Percentiles rank a stretch among this genome's conserved stretches.
Conservation (phyloP, 1,140 invertebrate genomes). For the Tenebrio molitor region DNA sequence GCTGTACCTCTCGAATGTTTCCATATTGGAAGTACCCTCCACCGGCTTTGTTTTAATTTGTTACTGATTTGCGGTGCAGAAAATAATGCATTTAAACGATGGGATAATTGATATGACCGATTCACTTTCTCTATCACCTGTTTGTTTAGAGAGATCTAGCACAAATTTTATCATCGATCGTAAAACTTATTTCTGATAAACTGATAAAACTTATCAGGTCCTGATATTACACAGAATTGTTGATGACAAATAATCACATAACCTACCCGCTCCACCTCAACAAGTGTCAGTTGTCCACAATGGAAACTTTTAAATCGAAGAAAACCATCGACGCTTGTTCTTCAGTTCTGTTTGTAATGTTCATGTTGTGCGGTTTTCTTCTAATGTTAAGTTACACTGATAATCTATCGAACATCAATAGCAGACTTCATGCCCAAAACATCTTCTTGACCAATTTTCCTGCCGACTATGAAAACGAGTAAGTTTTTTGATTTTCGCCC, state of each 20-base stretch:
- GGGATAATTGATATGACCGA: not conserved
- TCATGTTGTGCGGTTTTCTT: not conserved
- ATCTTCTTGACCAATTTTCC: too few relatives aligned
- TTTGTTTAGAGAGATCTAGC: too few relatives aligned
- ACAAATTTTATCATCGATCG: too few relatives aligned
- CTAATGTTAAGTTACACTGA: slow-evolving; percentile 12
- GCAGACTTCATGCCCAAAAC: not conserved
- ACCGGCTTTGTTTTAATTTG: slow-evolving; percentile 45
- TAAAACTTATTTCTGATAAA: too few relatives aligned
- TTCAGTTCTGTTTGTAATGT: not conserved
- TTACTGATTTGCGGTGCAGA: too few relatives aligned
- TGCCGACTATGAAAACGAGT: not conserved
- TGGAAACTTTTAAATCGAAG: too few relatives aligned
- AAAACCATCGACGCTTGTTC: not conserved
- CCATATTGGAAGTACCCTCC: slow-evolving; percentile 41
- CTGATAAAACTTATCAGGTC: too few relatives aligned
- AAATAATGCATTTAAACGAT: slow-evolving; percentile 14
- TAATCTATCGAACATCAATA: not conserved
- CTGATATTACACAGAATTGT: too few relatives aligned
- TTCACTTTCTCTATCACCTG: too few relatives aligned
- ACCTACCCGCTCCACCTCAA: too few relatives aligned
- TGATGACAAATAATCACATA: too few relatives aligned
- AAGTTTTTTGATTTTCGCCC: slow-evolving; percentile 2
- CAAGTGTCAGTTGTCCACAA: too few relatives aligned
- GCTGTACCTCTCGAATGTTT: slow-evolving; percentile 47